Base-by-base conservation (phyloP, 2,113 vertebrate genomes). In the Percopsis transmontana region DNA sequence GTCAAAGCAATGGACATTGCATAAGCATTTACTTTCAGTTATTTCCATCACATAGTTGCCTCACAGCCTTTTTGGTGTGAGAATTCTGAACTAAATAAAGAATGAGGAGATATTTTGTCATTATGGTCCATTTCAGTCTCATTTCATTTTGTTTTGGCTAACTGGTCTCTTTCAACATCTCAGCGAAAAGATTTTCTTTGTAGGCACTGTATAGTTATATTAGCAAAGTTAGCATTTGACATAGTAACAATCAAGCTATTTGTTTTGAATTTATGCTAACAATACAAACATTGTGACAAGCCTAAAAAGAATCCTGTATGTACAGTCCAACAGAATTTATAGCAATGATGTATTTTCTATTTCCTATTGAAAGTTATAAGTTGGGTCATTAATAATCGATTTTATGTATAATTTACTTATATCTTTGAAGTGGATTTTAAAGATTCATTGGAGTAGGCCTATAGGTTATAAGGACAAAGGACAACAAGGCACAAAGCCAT, bases 11-110 rank as follows among this genome's bases (percentile, higher is more conserved):
- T 33, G 3, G 39, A 41, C 48, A 70, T 60, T 76, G 63, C 42
- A 58, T 51, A 63, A 79, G 55, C 59, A 54, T 18, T 53, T 42
- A 64, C 72, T 52, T 64, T 33, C 39, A 60, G 52, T 42, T 13
- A n/a, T 20, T 51, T n/a, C 10, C 11, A 51, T 18, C 48, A 20
- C n/a, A 20, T 44, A 44, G 8, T 44, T 15, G 11, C 42, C 10
- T 51, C 48, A 20, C 18, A 51, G 2, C 8, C 6, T 51, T 19
- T 51, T 11, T 9, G 27, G 27, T 33, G 27, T 44, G 12, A 44
- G 42, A 40, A 12, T 44, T 14, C 3, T 44, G 42, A 44, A 44
- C 15, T 14, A 2, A 44, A 44, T 44, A 44, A 13, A 44, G 27
- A 33, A 33, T 33, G 27, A 33, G 27, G 15, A 44, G 42, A 44